Percentiles rank a stretch among this genome's conserved stretches.
These are phyloP conservation scores for Capitulum mitella DNA, from an alignment of 2,888 invertebrate species.

Conservation along the genomic window DNA sequence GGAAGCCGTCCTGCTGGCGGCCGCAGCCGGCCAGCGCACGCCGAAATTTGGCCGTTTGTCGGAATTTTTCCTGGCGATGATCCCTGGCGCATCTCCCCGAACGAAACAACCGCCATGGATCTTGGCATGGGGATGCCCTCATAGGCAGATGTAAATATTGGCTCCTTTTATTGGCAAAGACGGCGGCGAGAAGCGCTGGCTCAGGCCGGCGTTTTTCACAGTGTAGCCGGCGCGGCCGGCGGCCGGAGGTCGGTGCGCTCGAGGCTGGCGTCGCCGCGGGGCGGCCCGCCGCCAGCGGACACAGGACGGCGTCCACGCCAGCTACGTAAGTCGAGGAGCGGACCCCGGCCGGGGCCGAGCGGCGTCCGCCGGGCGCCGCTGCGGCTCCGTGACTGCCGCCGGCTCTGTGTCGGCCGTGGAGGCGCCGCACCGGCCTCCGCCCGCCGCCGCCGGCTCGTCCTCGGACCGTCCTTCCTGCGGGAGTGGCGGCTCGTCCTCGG, in stretches of 20 bases:
- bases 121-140: conserved; percentile 23
- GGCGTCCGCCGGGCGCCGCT: background rate
- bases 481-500: background rate
- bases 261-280: background rate
- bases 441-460: background rate
- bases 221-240: background rate
- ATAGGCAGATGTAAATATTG: conserved; percentile 25
- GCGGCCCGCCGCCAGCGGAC: background rate
- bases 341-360: too few species aligned
- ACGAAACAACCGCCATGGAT: conserved; percentile 23
- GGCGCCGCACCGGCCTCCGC: too few species aligned
- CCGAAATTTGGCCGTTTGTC: conserved; percentile 18
- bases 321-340: too few species aligned
- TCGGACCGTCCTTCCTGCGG: background rate
- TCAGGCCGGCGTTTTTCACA: background rate
- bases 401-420: too few species aligned
- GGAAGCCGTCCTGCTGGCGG: conserved; percentile 15
- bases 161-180: conserved; percentile 21
- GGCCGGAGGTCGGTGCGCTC: background rate
- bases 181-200: background rate
- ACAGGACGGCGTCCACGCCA: too few species aligned
- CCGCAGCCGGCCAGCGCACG: background rate
- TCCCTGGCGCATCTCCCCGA: conserved; percentile 21
- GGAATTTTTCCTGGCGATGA: conserved; percentile 22
- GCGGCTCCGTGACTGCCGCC: too few species aligned